Conservation (phyloP, 2,797 vertebrate species). For the Danio tinwini region DNA sequence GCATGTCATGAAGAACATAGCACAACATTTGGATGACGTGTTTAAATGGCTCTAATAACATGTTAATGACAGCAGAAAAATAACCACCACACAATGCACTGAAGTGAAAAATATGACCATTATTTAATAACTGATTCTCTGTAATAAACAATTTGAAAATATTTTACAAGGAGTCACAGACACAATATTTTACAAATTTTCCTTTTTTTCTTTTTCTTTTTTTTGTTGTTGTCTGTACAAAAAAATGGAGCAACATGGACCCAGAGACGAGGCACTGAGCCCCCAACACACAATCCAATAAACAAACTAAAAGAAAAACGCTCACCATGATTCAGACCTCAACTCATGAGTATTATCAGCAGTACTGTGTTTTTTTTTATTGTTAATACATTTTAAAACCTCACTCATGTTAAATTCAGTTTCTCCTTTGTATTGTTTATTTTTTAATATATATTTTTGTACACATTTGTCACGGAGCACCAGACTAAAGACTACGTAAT, state of each 20-base stretch:
- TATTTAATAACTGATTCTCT: slow-evolving; percentile 99
- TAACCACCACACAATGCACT: slow-evolving; percentile 75
- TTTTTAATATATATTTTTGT: slow-evolving; percentile 70
- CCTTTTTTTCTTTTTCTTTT: slow-evolving; percentile 72
- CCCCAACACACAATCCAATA: slow-evolving; percentile 68
- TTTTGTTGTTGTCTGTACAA: slow-evolving; percentile 89
- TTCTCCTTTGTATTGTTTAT: slow-evolving; percentile 65
- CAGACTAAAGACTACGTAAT: slow-evolving; percentile 98
- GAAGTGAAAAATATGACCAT: slow-evolving; percentile 99
- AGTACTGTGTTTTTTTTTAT: slow-evolving; percentile 78
- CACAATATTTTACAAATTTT: slow-evolving; percentile 99
- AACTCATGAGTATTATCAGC: slow-evolving; percentile 75
- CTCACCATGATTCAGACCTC: slow-evolving; percentile 80
- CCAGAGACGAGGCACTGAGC: slow-evolving; percentile 76
- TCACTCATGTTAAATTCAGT: slow-evolving; percentile 84
- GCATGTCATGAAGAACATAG: neutral
- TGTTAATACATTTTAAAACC: slow-evolving; percentile 74
- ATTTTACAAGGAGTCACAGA: slow-evolving; percentile 99
- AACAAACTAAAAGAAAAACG: slow-evolving; percentile 59
- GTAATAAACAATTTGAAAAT: slow-evolving; percentile 99
- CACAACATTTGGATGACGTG: neutral
- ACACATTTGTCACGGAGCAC: slow-evolving; percentile 90
- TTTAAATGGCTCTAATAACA: neutral
- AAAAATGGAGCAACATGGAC: slow-evolving; percentile 87
- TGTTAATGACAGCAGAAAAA: slow-evolving; percentile 44